phyloP scores from a whole-genome alignment of 2,888 invertebrate species.

The Hyalella azteca region DNA sequence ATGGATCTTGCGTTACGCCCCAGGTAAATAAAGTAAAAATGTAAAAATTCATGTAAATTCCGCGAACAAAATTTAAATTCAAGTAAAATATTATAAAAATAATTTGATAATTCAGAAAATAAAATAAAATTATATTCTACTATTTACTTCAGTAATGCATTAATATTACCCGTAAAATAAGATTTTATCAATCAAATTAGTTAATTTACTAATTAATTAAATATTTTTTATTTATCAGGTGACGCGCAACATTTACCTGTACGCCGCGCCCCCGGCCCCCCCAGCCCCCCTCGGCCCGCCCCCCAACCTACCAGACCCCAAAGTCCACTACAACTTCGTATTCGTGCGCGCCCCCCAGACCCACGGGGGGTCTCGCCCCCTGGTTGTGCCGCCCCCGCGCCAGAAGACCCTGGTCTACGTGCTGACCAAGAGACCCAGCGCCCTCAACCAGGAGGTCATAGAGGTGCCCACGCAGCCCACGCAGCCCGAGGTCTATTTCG shows the following conservation, averaged over 20 bases:
- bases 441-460: conserved; percentile 21
- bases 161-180: background rate
- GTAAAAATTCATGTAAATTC: background rate
- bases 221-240: background rate
- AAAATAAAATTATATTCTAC: background rate
- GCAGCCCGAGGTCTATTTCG: conserved; percentile 26
- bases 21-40: conserved; percentile 2
- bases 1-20: conserved; percentile 12
- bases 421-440: background rate
- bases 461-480: conserved; percentile 16
- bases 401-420: conserved; percentile 38
- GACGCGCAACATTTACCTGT: conserved; percentile 34
- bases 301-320: conserved; percentile 4
- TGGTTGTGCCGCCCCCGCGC: conserved; percentile 14
- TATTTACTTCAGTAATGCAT: background rate
- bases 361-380: background rate
- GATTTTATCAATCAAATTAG: background rate
- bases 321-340: conserved; percentile 31
- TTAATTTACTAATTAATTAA: background rate
- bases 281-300: background rate
- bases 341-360: conserved; percentile 26
- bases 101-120: background rate
- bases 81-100: background rate
- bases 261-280: conserved; percentile 25
- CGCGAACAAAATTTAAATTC: background rate